Evolutionary conservation across 2,113 vertebrate genomes (phyloP), one percentile per base, ranked within the genome.

Genomic region (Riparia riparia): DNA sequence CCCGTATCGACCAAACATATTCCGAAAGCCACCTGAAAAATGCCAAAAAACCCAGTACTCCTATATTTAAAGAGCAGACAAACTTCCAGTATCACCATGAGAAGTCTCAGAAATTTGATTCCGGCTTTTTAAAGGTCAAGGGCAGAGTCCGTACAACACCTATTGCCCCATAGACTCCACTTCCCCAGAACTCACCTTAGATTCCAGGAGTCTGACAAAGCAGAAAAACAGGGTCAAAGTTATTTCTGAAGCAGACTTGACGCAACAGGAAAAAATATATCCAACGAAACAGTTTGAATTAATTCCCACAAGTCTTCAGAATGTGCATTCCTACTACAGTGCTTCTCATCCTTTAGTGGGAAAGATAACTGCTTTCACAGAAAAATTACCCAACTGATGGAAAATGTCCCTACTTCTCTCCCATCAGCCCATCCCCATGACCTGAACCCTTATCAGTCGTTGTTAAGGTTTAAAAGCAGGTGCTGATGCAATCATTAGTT

Each of bases 11-110:
- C 21, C 9, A n/a, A 39, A 49, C 5, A 70, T 24, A 86, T 61
- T 22, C 28, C 42, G 83, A 37, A 61, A 73, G 9, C 12, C 7
- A 9, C 14, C 19, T 31, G n/a, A 44, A 77, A 69, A 80, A 73
- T 17, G 37, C 22, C 22, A 81, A 7, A 28, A 47, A 50, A 60
- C 41, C 4, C 32, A 64, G 20, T 39, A 54, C 32, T 76, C 78
- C 17, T 47, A 0, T 37, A 26, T 24, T 53, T n/a, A 57, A 37
- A 77, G 26, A 28, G 4, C 7, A 73, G 37, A 78, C 1, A 0
- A 47, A 65, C 21, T 64, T 71, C 50, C 44, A 68, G 13, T 7
- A 60, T 5, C 0, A 0, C 17, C 13, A 81, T 26, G 9, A 60
- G 32, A 1, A 1, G 9, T 34, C 21, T 53, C 18, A 49, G 3